Evolutionary conservation across 2,888 invertebrate species (phyloP).

Genomic region (Conomelus anceps): DNA sequence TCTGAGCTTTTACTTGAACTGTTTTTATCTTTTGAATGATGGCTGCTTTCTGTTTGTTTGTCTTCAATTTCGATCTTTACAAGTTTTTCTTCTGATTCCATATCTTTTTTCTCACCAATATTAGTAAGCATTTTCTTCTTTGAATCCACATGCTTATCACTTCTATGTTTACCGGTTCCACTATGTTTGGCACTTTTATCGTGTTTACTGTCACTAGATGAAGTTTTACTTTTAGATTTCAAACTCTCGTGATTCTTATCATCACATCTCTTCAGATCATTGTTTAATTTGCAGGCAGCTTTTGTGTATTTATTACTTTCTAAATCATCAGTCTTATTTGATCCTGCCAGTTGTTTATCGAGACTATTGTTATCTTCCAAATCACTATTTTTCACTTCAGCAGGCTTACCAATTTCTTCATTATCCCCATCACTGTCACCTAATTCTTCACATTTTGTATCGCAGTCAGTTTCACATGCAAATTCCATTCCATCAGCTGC

Average conservation of each 20-base stretch:
- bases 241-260: neutral
- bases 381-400: neutral
- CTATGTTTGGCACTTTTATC: neutral
- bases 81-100: neutral
- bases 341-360: neutral
- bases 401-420: neutral
- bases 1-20: neutral
- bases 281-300: neutral
- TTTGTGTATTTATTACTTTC: neutral
- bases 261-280: neutral
- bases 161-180: neutral
- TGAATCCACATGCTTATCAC: neutral
- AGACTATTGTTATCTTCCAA: neutral
- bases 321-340: neutral
- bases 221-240: neutral
- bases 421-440: neutral
- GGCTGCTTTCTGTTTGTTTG: neutral
- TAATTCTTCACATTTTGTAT: neutral
- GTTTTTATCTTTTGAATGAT: neutral
- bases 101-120: neutral
- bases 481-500: neutral
- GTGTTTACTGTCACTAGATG: neutral
- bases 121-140: neutral
- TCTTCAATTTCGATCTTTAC: neutral
- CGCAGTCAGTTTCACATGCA: neutral